Evolutionary conservation across 2,888 invertebrate species (phyloP), one percentile per base, ranked within the genome.

Genomic region (Chorisops tibialis): DNA sequence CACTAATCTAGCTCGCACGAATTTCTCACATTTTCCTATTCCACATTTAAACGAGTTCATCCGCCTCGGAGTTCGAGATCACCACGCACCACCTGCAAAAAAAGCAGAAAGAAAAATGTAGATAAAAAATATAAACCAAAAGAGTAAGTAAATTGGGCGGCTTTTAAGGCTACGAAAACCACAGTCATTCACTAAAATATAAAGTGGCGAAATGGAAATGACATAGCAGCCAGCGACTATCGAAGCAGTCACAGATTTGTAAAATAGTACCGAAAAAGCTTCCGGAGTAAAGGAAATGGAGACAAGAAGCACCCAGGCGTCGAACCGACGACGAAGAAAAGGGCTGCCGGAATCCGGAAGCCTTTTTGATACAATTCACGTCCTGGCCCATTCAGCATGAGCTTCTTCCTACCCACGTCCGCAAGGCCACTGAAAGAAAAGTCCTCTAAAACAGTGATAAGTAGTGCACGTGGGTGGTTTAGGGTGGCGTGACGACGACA

Each of bases 11-110:
- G 51, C 43, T 43, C 54, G 49, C 47, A 59, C 54, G 64, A 62
- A 39, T 43, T 45, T 62, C 49, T 65, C 62, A 65, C 65, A 65
- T 65, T 62, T 51, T 65, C 45, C 37, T 41, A 35, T 56, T 49
- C 52, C 24, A 45, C 12, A 16, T 51, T 37, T 22, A 59, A 61
- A 51, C 41, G 41, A 51, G 59, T 59, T 59, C 51, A 59, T 62
- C 58, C 51, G 43, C 24, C 54, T 56, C 30, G 41, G 9, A 48
- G 37, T 35, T 24, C 1, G 18, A 19, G 12, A 14, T 24, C 6
- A 47, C 7, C n/a, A 14, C 9, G 18, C 16, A 16, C 14, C 30
- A 35, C n/a, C n/a, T 47, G 35, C 18, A 18, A 47, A 41, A 38
- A 58, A 63, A 63, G 49, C 37, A 63, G 30, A 59, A 41, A 58